Evolutionary conservation across 2,113 vertebrate species (phyloP), one percentile per base, ranked within the genome.

Genomic region (Hoplias malabaricus): DNA sequence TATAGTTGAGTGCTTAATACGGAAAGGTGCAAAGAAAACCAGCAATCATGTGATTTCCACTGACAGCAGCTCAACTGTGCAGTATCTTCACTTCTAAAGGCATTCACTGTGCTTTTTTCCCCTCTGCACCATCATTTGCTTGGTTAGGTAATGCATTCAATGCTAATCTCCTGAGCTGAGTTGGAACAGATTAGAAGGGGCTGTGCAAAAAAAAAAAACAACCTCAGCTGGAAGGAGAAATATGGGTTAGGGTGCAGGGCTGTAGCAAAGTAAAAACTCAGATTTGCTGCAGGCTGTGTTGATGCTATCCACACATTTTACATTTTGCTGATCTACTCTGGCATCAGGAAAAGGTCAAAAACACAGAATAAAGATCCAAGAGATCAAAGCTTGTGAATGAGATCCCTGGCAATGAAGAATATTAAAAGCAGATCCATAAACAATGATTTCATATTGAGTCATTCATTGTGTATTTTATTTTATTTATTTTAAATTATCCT

Each of bases 101-200:
- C 23, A 33, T 66, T 53, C 16, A 5, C 23, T 54, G 29, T 59
- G 16, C 46, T 46, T 3, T 10, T 10, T 10, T 21, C 48, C n/a
- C 2, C n/a, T 21, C 2, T 6, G 16, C 48, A 53, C 27, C 46
- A 53, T 66, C 31, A 38, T 56, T 71, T 43, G 63, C 59, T 71
- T 71, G 69, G 36, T 71, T 65, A 34, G 57, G 7, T 43, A 25
- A 56, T 40, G 63, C 46, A 31, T 42, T 56, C 63, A 42, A 25
- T 42, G 36, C 33, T 71, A 62, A 63, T 71, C 59, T 25, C 23
- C 34, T 38, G 11, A 25, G 69, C 19, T 72, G 59, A 77, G 40
- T 27, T 61, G 66, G 59, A 21, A 36, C 11, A 3, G 12, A 68
- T 4, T 21, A 29, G 65, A 46, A 25, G 65, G 27, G 16, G 42